These are phyloP conservation scores for Coptodon rendalli DNA, from an alignment of 2,113 vertebrate genomes.

Conservation along the genomic window DNA sequence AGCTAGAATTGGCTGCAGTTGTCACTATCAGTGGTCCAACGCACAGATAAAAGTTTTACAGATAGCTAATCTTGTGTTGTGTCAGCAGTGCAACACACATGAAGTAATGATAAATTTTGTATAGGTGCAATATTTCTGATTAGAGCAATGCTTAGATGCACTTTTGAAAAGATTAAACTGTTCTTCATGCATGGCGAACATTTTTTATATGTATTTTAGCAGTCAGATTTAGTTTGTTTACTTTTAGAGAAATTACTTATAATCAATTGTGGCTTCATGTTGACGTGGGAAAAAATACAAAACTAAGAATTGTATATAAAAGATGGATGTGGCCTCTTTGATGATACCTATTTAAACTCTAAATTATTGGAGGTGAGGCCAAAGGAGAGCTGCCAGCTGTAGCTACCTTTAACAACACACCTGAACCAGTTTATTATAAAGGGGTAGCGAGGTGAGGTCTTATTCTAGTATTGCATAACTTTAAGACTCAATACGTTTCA, in stretches of 20 bases:
- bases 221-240: background rate
- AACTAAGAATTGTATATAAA: background rate
- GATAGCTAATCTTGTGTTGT: background rate
- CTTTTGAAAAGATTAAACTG: background rate
- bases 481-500: background rate
- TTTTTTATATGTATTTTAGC: background rate
- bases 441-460: accelerated
- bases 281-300: background rate
- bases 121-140: background rate
- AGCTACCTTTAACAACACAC: background rate
- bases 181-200: background rate
- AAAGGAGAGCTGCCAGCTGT: background rate
- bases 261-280: background rate
- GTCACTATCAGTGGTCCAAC: background rate
- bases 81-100: background rate
- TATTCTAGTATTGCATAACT: background rate
- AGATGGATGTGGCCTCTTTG: background rate
- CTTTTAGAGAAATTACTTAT: background rate
- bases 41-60: background rate
- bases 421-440: background rate
- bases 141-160: background rate
- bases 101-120: background rate
- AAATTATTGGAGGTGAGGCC: background rate
- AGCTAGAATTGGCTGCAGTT: background rate
- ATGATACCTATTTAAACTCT: background rate